These are phyloP conservation scores for Phrynosoma platyrhinos DNA, from an alignment of 2,113 vertebrate species.

Conservation along the genomic window DNA sequence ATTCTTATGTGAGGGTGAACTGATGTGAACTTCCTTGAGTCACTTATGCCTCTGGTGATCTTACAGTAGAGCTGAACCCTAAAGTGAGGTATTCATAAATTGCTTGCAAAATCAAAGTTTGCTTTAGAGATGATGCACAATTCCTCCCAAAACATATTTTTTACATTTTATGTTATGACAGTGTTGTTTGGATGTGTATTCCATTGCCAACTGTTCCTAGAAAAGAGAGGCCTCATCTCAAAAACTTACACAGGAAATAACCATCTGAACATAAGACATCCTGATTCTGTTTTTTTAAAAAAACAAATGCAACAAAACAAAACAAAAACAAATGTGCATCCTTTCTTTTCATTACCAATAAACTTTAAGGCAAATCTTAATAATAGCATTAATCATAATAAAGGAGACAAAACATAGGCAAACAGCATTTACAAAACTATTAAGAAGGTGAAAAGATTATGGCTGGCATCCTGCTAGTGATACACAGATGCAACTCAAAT, in stretches of 20 bases:
- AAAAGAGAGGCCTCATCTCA: background rate
- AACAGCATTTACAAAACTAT: too few relatives aligned
- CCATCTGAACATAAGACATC: background rate
- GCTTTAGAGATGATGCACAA: background rate
- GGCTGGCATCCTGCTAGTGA: too few relatives aligned
- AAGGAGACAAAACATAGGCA: background rate
- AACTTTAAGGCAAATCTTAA: background rate
- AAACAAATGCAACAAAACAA: too few relatives aligned
- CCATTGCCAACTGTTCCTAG: background rate
- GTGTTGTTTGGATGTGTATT: background rate
- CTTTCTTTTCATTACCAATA: background rate
- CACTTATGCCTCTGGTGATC: background rate
- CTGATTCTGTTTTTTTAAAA: background rate
- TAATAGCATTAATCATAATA: background rate
- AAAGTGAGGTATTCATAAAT: background rate
- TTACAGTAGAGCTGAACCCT: background rate
- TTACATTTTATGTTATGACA: background rate
- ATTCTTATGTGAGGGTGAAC: background rate
- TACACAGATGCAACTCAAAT: too few relatives aligned
- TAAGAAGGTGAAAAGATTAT: too few relatives aligned
- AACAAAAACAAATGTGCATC: background rate
- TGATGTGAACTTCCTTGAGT: background rate
- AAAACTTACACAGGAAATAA: background rate
- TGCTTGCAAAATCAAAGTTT: background rate
- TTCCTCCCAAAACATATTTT: background rate